A percentile compares a stretch with the other conserved stretches of the same genome.
Evolutionary conservation across 2,113 vertebrate species (phyloP).

Genomic region (Narcine bancroftii): DNA sequence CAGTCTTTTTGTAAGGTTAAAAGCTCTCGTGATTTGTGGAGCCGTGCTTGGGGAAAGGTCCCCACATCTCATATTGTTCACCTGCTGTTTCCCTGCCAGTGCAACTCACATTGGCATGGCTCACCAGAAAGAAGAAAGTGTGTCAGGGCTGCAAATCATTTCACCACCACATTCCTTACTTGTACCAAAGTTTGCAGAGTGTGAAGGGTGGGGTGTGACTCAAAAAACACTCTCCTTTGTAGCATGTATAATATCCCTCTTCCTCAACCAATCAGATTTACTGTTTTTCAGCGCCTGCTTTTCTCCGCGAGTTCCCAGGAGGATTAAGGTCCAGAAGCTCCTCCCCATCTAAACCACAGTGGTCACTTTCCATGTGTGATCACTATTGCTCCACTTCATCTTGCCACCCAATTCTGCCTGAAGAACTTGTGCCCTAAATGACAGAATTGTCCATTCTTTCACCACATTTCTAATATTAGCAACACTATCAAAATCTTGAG

Average conservation of each 20-base stretch:
- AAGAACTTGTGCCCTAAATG: too few relatives aligned
- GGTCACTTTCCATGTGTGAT: constrained; percentile 48
- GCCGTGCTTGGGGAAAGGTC: background rate
- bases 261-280: background rate
- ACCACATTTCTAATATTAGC: too few relatives aligned
- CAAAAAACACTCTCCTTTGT: too few relatives aligned
- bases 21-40: background rate
- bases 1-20: background rate
- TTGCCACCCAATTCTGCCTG: too few relatives aligned
- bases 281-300: background rate
- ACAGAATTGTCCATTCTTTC: too few relatives aligned
- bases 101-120: background rate
- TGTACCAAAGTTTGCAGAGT: background rate
- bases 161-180: background rate
- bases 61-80: background rate
- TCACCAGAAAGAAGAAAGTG: background rate
- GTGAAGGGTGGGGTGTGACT: background rate
- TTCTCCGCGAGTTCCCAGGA: constrained; percentile 45
- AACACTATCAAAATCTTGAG: too few relatives aligned
- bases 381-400: too few relatives aligned
- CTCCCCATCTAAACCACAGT: too few relatives aligned
- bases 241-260: too few relatives aligned
- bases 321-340: constrained; percentile 49
- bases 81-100: background rate
- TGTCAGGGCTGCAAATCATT: background rate